Evolutionary conservation across 1,140 invertebrate species (phyloP), one percentile per base, ranked within the genome.

Genomic region (Pygmarrhopalites habei): DNA sequence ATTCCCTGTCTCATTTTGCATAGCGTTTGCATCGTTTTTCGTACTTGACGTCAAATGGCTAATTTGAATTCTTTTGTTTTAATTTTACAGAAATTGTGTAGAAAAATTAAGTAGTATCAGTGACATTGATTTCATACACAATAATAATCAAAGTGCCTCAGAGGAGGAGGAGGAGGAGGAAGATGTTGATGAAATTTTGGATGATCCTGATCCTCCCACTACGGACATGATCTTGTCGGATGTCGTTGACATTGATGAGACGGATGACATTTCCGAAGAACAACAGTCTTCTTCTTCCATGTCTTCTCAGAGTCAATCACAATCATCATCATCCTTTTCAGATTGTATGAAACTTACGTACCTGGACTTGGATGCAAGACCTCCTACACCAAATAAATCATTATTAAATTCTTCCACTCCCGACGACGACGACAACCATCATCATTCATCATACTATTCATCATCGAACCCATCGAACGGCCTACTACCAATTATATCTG

Each of bases 61-160:
- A n/a, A n/a, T n/a, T n/a, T n/a, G n/a, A n/a, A n/a, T n/a, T n/a
- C n/a, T n/a, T n/a, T n/a, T n/a, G n/a, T n/a, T n/a, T n/a, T n/a
- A n/a, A n/a, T n/a, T n/a, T n/a, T n/a, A n/a, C n/a, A n/a, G n/a
- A n/a, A 70, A 58, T 28, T 70, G 69, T 63, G 69, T 70, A 15
- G 69, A 70, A 41, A 70, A 70, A 51, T 32, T 70, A 21, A 57
- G 65, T n/a, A 55, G 44, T 28, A 58, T 68, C 12, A 43, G 56
- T 23, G 60, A 30, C 2, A 56, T 53, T 23, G 62, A 55, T 57
- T 56, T 62, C 41, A 29, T 62, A 32, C 57, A 47, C 17, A 12
- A 59, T 53, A 44, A 59, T 53, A 29, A 58, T 60, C 52, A n/a
- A 62, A 62, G 53, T 55, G 57, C 49, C 63, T 59, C 49, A 29